Conservation (phyloP, 2,113 vertebrate genomes). For the Chaetorhynchus papuensis region DNA sequence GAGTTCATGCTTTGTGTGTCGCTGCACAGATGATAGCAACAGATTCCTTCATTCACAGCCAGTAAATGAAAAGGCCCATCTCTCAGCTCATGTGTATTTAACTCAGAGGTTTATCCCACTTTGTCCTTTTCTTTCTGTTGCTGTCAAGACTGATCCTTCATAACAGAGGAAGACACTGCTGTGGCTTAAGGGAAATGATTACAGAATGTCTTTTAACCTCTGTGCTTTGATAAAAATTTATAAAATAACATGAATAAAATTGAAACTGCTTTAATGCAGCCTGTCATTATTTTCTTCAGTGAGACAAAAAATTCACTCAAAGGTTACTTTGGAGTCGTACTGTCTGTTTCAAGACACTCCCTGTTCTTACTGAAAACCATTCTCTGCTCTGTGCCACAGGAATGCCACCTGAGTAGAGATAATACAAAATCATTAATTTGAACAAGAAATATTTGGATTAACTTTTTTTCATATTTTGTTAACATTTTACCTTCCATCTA, state of each 20-base stretch:
- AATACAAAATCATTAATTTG: neutral
- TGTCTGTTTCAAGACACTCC: neutral
- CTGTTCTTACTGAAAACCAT: neutral
- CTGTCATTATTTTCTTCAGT: neutral
- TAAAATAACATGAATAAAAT: neutral
- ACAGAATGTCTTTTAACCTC: neutral
- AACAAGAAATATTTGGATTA: neutral
- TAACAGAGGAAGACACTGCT: neutral
- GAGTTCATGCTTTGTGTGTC: neutral
- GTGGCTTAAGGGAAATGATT: neutral
- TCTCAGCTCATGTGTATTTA: neutral
- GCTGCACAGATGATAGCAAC: neutral
- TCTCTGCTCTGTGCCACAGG: neutral
- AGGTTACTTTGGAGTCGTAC: neutral
- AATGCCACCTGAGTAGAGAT: neutral
- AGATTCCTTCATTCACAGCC: neutral
- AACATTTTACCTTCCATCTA: neutral
- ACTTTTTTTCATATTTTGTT: neutral
- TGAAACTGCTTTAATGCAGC: neutral
- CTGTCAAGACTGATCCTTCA: neutral
- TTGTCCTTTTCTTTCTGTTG: neutral
- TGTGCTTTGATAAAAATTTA: neutral
- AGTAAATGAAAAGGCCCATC: neutral
- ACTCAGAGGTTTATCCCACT: neutral
- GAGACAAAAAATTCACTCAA: neutral